Conservation (phyloP, 2,113 vertebrate genomes). For the Electrona antarctica region DNA sequence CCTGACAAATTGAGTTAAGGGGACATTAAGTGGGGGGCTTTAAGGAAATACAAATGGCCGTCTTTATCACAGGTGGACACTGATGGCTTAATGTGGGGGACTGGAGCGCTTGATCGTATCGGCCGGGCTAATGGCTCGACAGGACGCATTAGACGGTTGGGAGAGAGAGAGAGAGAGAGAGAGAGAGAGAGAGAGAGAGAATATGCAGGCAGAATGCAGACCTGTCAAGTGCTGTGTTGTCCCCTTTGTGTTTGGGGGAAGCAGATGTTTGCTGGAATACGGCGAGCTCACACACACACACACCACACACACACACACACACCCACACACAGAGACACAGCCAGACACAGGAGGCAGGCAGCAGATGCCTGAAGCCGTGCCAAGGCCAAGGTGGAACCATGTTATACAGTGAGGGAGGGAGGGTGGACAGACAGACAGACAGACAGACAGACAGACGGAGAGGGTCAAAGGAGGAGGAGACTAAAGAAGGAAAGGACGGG, state of each 20-base stretch:
- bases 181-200: slow-evolving; percentile 93
- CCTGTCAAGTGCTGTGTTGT: slow-evolving; percentile 67
- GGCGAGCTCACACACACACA: slow-evolving; percentile 70
- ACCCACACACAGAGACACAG: no score
- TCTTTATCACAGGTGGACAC: slow-evolving; percentile 99
- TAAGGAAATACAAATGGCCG: slow-evolving; percentile 99
- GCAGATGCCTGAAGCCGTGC: no score
- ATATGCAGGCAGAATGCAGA: slow-evolving; percentile 54
- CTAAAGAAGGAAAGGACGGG: no score
- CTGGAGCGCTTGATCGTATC: slow-evolving; percentile 93
- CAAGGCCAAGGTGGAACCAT: no score
- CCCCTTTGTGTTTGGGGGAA: slow-evolving; percentile 18
- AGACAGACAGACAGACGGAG: no score
- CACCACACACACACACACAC: no score
- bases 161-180: slow-evolving; percentile 94
- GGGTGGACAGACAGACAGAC: no score
- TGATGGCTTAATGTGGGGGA: slow-evolving; percentile 95
- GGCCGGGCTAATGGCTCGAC: slow-evolving; percentile 96
- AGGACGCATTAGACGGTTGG: slow-evolving; percentile 98
- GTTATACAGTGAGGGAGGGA: no score
- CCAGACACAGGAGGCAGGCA: no score
- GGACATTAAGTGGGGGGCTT: slow-evolving; percentile 99
- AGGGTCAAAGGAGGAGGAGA: no score
- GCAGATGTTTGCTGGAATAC: slow-evolving; percentile 87
- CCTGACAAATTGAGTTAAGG: slow-evolving; percentile 99